Evolutionary conservation across 2,888 invertebrate genomes (phyloP), one percentile per base, ranked within the genome.

Genomic region (Pyrrhosoma nymphula): DNA sequence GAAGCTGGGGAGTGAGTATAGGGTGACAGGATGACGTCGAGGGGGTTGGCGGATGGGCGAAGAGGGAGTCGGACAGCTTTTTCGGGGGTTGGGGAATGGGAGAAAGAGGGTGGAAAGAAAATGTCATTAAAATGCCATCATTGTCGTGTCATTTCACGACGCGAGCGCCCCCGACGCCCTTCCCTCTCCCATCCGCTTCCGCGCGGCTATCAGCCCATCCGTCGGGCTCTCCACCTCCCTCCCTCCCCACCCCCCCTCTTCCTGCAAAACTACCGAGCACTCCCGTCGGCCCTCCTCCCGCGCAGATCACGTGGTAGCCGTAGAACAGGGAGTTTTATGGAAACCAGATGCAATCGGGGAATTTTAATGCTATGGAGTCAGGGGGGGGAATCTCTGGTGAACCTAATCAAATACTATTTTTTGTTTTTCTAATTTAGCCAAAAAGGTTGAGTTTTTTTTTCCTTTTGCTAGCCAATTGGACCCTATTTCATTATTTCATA

Each of bases 91-190:
- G 90, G 16, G 47, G 47, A 47, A 47, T 2, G 8, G 47, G 47
- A 47, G 47, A 47, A 26, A 63, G 91, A 39, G 93, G 39, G 26
- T 63, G 93, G n/a, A 93, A 93, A 93, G 93, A 93, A 93, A 93
- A 93, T 93, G 93, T 93, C 93, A 93, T 93, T 93, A 93, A 93
- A 93, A 93, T 93, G 93, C 93, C 93, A 93, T 93, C 93, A 93
- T 93, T 93, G 93, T 93, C 93, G 93, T 93, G 93, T 93, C 93
- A 93, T 93, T 93, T 93, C 69, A 56, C 69, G 93, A 23, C 93
- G 55, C 93, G 60, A 60, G 60, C 91, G 39, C 91, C 26, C 39
- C 47, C 47, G 26, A 10, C 30, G 20, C 30, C 20, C 39, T n/a
- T 39, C 60, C 23, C 47, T 47, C 60, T 93, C 89, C 55, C 56